Conservation (phyloP, 2,797 vertebrate species). For the Peromyscus nudipes region DNA sequence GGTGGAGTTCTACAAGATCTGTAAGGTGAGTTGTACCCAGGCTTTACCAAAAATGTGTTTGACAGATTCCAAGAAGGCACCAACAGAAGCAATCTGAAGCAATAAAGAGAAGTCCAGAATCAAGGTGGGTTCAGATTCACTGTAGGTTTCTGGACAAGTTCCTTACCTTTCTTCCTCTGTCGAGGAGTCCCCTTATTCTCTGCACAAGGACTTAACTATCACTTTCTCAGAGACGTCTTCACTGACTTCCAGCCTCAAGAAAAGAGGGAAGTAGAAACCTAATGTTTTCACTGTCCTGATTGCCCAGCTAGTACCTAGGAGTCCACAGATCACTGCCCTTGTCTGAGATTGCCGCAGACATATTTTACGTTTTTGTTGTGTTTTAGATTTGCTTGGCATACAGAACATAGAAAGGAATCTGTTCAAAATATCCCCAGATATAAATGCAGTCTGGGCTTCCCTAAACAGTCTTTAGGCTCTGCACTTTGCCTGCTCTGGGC, state of each 20-base stretch:
- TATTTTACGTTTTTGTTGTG: neutral
- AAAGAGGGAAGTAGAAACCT: neutral
- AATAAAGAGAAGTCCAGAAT: neutral
- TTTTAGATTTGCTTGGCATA: neutral
- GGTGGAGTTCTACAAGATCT: neutral
- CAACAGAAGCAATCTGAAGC: neutral
- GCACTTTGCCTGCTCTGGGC: neutral
- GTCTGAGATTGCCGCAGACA: neutral
- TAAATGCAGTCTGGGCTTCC: neutral
- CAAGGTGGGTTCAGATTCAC: too few species aligned
- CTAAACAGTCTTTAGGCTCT: neutral
- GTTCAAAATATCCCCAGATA: neutral
- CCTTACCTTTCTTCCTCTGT: neutral
- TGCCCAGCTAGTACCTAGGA: neutral
- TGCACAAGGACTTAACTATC: neutral
- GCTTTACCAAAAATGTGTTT: neutral
- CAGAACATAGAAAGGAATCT: neutral
- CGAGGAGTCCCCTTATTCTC: neutral
- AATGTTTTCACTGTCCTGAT: neutral
- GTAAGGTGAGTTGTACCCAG: neutral
- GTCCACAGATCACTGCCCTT: neutral
- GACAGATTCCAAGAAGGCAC: neutral
- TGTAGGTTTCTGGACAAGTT: neutral
- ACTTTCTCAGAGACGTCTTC: slow-evolving; percentile 27
- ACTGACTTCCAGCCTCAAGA: neutral